phyloP scores from a whole-genome alignment of 2,888 invertebrate genomes.

The Pristionchus fissidentatus region DNA sequence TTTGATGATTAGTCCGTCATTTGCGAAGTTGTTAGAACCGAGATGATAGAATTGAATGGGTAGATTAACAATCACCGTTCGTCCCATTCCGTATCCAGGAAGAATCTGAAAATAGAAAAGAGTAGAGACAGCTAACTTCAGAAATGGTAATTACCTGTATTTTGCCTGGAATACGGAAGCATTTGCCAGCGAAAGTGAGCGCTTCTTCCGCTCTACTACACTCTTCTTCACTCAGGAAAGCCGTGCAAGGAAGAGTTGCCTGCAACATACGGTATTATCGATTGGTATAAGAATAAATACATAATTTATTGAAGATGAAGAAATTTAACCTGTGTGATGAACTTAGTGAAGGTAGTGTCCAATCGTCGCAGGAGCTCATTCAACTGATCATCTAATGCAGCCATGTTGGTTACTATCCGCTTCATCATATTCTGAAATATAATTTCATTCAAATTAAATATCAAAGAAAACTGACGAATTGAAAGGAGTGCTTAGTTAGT shows the following conservation, averaged over 20 bases:
- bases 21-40: slow-evolving; percentile 63
- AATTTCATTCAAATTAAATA: not conserved
- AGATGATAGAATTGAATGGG: slow-evolving; percentile 68
- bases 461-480: slow-evolving; percentile 37
- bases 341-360: slow-evolving; percentile 64
- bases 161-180: slow-evolving; percentile 64
- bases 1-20: slow-evolving; percentile 72
- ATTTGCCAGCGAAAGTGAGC: slow-evolving; percentile 70
- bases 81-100: slow-evolving; percentile 68
- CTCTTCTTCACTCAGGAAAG: slow-evolving; percentile 62
- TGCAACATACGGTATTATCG: slow-evolving; percentile 26
- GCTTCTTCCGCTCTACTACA: slow-evolving; percentile 64
- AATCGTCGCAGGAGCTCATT: slow-evolving; percentile 53
- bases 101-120: slow-evolving; percentile 51
- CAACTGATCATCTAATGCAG: slow-evolving; percentile 59
- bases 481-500: slow-evolving; percentile 56
- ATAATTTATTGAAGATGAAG: not conserved
- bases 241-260: slow-evolving; percentile 61
- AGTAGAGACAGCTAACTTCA: not conserved
- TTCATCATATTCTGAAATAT: not conserved
- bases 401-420: not conserved
- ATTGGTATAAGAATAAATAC: not conserved
- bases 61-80: slow-evolving; percentile 61
- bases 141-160: slow-evolving; percentile 60
- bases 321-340: slow-evolving; percentile 56